Percentiles rank a stretch among this genome's conserved stretches.
Conservation (phyloP, 2,113 vertebrate species). For the Piaya cayana region DNA sequence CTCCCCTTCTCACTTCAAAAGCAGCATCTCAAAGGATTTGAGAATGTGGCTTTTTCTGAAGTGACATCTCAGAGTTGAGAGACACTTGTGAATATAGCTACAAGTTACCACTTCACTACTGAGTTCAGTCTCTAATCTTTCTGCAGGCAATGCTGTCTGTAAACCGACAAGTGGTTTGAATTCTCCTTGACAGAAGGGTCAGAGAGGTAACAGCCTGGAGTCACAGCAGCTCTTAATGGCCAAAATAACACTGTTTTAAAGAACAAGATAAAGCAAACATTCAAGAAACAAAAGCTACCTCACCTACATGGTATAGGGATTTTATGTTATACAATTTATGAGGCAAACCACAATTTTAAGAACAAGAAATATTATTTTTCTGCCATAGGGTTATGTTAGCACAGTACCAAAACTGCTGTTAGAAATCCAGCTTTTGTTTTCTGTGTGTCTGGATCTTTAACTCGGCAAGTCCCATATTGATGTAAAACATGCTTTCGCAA, state of each 20-base stretch:
- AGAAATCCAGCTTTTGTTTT: neutral
- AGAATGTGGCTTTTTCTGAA: constrained; percentile 9
- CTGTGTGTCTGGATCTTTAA: neutral
- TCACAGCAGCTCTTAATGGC: neutral
- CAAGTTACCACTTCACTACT: constrained; percentile 43
- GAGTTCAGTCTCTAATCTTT: constrained; percentile 25
- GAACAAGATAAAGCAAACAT: neutral
- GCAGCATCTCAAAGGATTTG: constrained; percentile 1
- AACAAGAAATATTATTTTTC: neutral
- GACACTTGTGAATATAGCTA: constrained; percentile 19
- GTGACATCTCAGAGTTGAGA: constrained; percentile 28
- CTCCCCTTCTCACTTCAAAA: neutral
- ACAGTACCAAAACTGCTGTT: neutral
- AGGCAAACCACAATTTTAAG: neutral
- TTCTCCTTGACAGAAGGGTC: neutral
- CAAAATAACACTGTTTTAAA: neutral
- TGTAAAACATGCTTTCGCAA: neutral
- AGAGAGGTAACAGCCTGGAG: neutral
- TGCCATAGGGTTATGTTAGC: neutral
- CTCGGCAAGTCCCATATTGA: neutral
- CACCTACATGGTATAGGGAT: neutral
- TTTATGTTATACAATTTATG: neutral
- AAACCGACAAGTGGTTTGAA: neutral
- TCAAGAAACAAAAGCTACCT: neutral
- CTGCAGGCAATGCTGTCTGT: neutral